Conservation (phyloP, 2,113 vertebrate species). For the Sinocyclocheilus grahami region DNA sequence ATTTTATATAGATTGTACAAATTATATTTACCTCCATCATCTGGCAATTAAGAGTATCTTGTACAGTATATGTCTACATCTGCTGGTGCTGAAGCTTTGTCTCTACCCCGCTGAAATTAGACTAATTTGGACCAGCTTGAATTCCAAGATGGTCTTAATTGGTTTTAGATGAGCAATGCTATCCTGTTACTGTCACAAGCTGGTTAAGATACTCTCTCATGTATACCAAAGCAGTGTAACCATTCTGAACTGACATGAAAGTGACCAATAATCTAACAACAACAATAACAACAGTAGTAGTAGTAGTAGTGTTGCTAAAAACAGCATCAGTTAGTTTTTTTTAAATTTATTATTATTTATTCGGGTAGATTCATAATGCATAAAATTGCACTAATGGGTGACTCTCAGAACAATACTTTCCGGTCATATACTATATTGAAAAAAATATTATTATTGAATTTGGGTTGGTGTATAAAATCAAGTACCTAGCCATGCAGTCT, state of each 20-base stretch:
- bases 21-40: constrained; percentile 39
- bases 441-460: too few relatives aligned
- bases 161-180: neutral
- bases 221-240: too few relatives aligned
- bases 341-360: neutral
- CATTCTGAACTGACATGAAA: too few relatives aligned
- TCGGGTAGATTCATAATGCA: neutral
- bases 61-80: neutral
- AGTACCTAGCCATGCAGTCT: too few relatives aligned
- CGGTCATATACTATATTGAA: neutral
- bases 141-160: neutral
- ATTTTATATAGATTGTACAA: too few relatives aligned
- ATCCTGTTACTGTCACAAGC: neutral
- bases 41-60: constrained; percentile 23
- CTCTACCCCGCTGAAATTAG: neutral
- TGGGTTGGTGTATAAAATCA: too few relatives aligned
- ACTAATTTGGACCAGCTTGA: neutral
- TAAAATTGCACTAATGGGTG: neutral
- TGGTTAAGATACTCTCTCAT: too few relatives aligned
- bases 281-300: neutral
- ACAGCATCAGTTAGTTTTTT: neutral
- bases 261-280: too few relatives aligned
- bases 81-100: neutral
- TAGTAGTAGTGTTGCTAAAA: neutral
- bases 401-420: neutral